Evolutionary conservation across 2,888 invertebrate genomes (phyloP), one percentile per base, ranked within the genome.

Genomic region (Apotomis betuletana): DNA sequence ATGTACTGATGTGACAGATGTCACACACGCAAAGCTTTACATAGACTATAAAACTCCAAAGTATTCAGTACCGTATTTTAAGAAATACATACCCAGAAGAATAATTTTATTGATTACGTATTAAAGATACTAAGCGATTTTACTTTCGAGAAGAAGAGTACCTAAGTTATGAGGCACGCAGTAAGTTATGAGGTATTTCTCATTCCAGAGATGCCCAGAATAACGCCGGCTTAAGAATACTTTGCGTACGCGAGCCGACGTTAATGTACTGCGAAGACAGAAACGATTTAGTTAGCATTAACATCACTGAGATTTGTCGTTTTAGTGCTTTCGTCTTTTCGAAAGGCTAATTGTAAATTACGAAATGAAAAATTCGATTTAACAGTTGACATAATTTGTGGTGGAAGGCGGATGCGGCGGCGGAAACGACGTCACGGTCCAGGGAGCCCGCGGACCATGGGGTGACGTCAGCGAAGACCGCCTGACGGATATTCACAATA

Each of bases 381-480:
- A 87, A 85, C 85, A 85, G 87, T 85, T 87, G 87, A 89, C 85
- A 90, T 87, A 87, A 87, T 88, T 85, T 82, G 87, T 83, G 83
- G 87, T 87, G 83, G 89, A 88, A 88, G 91, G 89, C 92, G 92
- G 92, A 93, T 92, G 87, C 84, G 81, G 78, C 85, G 81, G 83
- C 92, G 92, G 92, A 92, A 92, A 85, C 88, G 85, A 87, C 87
- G 90, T 90, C 90, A 90, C 82, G 91, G 90, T 90, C 88, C 83
- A 83, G 79, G 80, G 85, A 81, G 84, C 87, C 80, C 83, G 88
- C 83, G 80, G 70, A 75, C 79, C 79, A 77, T 85, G 83, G 83
- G 81, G 85, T 90, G 90, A 91, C 91, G 90, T 88, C 89, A 89
- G 75, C 75, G 74, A 83, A 82, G 79, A 80, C 76, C 46, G 52